A percentile compares a stretch with the other conserved stretches of the same genome.
These are phyloP conservation scores for Muscicapa adusta DNA, from an alignment of 2,113 vertebrate genomes.

Conservation along the genomic window DNA sequence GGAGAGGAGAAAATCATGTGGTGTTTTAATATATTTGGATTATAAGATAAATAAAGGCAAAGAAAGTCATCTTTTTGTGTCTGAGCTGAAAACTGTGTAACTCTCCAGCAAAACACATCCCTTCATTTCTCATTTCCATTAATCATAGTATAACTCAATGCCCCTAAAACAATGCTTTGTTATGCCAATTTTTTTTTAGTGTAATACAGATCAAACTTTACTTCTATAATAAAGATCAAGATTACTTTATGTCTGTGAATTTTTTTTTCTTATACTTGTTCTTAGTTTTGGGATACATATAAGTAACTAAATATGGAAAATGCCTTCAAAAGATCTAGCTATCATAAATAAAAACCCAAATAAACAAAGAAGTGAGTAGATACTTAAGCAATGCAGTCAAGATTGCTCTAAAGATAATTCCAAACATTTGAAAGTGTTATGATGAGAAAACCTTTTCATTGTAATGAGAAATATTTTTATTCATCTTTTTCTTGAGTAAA, in stretches of 20 bases:
- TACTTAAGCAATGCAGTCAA: background rate
- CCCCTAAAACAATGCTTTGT: background rate
- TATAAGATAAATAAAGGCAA: background rate
- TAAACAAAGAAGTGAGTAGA: background rate
- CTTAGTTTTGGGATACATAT: background rate
- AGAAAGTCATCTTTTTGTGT: background rate
- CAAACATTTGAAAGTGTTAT: background rate
- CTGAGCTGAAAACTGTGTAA: background rate
- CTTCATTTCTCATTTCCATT: background rate
- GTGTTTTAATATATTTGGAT: background rate
- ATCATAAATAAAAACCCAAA: background rate
- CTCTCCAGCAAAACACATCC: background rate
- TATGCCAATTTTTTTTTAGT: background rate
- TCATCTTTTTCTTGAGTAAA: background rate
- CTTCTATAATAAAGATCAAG: background rate
- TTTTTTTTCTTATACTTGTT: background rate
- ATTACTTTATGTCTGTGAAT: background rate
- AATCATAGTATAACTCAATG: background rate
- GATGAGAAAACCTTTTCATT: background rate
- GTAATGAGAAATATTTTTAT: background rate
- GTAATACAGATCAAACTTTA: background rate
- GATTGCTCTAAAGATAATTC: background rate
- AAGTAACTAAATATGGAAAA: background rate
- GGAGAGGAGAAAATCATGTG: background rate
- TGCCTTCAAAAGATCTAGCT: background rate